Conservation (phyloP, 2,888 invertebrate species). For the Zaprionus obscuricornis region DNA sequence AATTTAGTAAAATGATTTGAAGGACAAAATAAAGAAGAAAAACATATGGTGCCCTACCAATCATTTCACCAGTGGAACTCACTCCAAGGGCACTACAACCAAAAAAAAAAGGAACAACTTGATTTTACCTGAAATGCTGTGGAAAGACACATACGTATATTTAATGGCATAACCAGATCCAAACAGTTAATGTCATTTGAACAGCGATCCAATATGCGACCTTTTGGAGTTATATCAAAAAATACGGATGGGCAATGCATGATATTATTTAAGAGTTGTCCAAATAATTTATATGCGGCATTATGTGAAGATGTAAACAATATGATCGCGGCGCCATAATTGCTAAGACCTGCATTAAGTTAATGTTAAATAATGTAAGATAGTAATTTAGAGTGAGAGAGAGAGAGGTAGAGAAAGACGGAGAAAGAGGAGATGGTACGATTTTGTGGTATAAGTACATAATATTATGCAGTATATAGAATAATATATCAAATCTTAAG, state of each 20-base stretch:
- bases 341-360: conserved; percentile 70
- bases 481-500: too few species aligned
- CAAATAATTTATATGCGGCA: conserved; percentile 78
- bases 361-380: conserved; percentile 10
- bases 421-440: too few species aligned
- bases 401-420: conserved; percentile 16
- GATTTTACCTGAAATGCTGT: conserved; percentile 82
- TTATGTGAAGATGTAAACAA: conserved; percentile 77
- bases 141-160: conserved; percentile 79
- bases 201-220: conserved; percentile 87
- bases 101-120: too few species aligned
- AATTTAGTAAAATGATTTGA: too few species aligned
- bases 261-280: conserved; percentile 84
- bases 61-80: too few species aligned
- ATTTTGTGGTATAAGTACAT: too few species aligned
- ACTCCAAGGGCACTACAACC: too few species aligned
- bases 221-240: conserved; percentile 87
- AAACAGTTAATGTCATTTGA: conserved; percentile 86
- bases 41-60: too few species aligned
- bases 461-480: too few species aligned
- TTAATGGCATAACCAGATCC: conserved; percentile 85
- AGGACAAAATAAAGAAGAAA: too few species aligned
- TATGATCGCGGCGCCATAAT: conserved; percentile 80
- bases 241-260: conserved; percentile 86
- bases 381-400: conserved; percentile 4